These are phyloP conservation scores for Solen grandis DNA, from an alignment of 1,140 invertebrate genomes.

Conservation along the genomic window DNA sequence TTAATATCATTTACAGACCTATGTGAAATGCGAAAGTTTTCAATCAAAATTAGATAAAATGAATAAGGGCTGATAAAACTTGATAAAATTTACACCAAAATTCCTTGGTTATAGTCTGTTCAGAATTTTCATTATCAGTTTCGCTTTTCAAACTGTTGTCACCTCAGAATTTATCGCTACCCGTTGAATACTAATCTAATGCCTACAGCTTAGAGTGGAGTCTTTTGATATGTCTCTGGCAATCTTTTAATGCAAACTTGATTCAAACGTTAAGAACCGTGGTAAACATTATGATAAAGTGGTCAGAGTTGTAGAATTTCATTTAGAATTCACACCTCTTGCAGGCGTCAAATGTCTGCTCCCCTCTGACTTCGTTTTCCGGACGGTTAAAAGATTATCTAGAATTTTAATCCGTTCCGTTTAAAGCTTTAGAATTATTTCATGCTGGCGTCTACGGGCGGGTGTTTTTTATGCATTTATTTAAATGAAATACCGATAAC, in stretches of 20 bases:
- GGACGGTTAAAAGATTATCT: slow-evolving; percentile 26
- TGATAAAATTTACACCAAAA: slow-evolving; percentile 55
- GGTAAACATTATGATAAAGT: slow-evolving; percentile 30
- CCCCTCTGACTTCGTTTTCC: neutral
- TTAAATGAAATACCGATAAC: too few species aligned
- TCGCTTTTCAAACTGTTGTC: slow-evolving; percentile 32
- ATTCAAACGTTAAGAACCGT: slow-evolving; percentile 16
- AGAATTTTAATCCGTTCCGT: slow-evolving; percentile 25
- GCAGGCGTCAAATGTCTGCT: slow-evolving; percentile 52
- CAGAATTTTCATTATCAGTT: slow-evolving; percentile 20
- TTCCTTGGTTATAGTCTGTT: slow-evolving; percentile 33
- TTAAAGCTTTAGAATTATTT: too few species aligned
- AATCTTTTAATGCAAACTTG: slow-evolving; percentile 48
- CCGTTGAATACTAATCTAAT: slow-evolving; percentile 33
- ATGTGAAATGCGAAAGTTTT: slow-evolving; percentile 28
- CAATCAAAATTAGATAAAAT: slow-evolving; percentile 44
- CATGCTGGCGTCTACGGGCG: too few species aligned
- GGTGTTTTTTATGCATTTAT: too few species aligned
- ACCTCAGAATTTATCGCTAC: slow-evolving; percentile 42
- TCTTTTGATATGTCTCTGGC: slow-evolving; percentile 32
- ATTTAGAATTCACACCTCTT: slow-evolving; percentile 39
- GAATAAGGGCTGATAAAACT: slow-evolving; percentile 42
- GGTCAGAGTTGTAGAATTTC: slow-evolving; percentile 38
- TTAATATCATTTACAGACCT: slow-evolving; percentile 34
- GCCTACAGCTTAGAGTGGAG: slow-evolving; percentile 19